Percentiles rank a stretch among this genome's conserved stretches.
Conservation (phyloP, 2,113 vertebrate genomes). For the Pyxicephalus adspersus region DNA sequence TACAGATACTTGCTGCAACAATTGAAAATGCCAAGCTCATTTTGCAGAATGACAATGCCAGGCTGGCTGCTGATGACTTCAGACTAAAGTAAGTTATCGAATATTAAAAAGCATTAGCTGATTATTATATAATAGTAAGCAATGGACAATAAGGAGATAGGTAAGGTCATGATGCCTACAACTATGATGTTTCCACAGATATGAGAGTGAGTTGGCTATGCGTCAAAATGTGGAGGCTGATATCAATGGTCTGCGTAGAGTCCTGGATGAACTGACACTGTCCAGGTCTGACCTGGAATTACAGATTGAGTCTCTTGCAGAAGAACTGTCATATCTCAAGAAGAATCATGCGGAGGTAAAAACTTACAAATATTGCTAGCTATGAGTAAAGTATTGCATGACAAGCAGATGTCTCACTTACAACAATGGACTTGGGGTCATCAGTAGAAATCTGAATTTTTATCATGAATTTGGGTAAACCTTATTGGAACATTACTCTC, state of each 20-base stretch:
- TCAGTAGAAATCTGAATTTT: too few species aligned
- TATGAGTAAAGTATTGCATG: too few species aligned
- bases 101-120: not conserved
- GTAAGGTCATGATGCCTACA: too few species aligned
- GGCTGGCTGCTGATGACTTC: slow-evolving; percentile 85
- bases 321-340: slow-evolving; percentile 71
- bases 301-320: slow-evolving; percentile 67
- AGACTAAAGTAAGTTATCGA: slow-evolving; percentile 78
- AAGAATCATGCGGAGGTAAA: slow-evolving; percentile 73
- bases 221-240: slow-evolving; percentile 87
- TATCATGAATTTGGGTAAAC: too few species aligned
- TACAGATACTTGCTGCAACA: slow-evolving; percentile 73
- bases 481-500: too few species aligned
- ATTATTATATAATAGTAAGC: not conserved
- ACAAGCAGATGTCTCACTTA: too few species aligned
- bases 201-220: slow-evolving; percentile 82
- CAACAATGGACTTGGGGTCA: too few species aligned
- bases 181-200: slow-evolving; percentile 67
- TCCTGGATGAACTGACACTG: slow-evolving; percentile 73
- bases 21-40: slow-evolving; percentile 73
- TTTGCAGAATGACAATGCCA: slow-evolving; percentile 72
- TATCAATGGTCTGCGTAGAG: slow-evolving; percentile 71
- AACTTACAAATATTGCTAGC: too few species aligned
- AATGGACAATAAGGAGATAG: not conserved
- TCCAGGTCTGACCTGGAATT: slow-evolving; percentile 77